Percentiles rank a stretch among this genome's conserved stretches.
phyloP scores from a whole-genome alignment of 2,888 invertebrate species.

The Pinctada fucata region DNA sequence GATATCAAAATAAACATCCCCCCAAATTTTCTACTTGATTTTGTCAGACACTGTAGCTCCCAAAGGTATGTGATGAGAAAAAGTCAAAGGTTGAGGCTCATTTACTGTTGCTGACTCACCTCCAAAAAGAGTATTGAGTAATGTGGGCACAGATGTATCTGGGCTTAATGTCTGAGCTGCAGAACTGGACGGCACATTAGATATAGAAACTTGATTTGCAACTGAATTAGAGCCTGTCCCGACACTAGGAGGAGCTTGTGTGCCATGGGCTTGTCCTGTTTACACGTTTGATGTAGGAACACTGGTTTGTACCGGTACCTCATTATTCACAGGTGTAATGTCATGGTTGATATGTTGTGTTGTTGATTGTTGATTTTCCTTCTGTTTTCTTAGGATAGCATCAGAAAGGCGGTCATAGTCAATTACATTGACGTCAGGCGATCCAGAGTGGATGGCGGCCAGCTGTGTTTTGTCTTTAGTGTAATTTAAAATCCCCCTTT shows the following conservation, averaged over 20 bases:
- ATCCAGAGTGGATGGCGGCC: no score
- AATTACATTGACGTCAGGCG: not conserved
- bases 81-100: constrained; percentile 4
- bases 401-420: not conserved
- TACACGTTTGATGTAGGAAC: no score
- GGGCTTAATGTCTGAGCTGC: no score
- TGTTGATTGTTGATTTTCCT: no score
- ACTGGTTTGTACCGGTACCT: no score
- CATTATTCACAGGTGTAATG: no score
- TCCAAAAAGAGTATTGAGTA: constrained; percentile 10
- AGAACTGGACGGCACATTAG: not conserved
- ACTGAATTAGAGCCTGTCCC: not conserved
- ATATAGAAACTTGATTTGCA: not conserved
- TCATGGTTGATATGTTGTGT: no score
- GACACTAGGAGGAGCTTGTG: not conserved
- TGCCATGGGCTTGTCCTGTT: no score
- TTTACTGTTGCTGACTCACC: constrained; percentile 10
- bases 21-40: constrained; percentile 11
- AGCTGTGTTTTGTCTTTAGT: no score
- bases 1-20: not conserved
- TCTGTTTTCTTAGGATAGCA: constrained; percentile 3
- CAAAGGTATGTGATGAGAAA: not conserved
- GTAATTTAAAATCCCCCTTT: no score
- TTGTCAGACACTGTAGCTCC: constrained; percentile 10
- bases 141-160: not conserved